Evolutionary conservation across 2,888 invertebrate species (phyloP).

Genomic region (Dimorphilus gyrociliatus): DNA sequence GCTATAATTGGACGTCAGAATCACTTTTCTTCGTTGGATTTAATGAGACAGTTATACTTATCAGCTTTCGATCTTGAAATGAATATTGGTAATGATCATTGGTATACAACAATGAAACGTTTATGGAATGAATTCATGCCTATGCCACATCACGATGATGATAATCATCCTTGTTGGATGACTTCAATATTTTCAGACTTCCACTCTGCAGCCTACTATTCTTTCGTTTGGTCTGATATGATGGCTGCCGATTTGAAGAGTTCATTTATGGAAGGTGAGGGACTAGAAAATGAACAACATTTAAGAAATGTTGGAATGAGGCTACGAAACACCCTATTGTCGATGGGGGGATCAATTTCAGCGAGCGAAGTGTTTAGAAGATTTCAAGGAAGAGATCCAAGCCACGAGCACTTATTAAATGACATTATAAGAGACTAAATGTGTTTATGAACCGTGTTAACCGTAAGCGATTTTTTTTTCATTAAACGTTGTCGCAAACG

Average conservation of each 20-base stretch:
- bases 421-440: too few relatives aligned
- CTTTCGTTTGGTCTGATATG: slow-evolving; percentile 57
- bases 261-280: too few relatives aligned
- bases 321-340: slow-evolving; percentile 65
- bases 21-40: slow-evolving; percentile 60
- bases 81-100: slow-evolving; percentile 57
- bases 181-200: slow-evolving; percentile 63
- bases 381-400: slow-evolving; percentile 80
- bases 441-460: too few relatives aligned
- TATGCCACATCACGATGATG: slow-evolving; percentile 56
- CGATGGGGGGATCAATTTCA: slow-evolving; percentile 62
- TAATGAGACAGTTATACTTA: slow-evolving; percentile 64
- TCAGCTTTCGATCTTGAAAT: slow-evolving; percentile 66
- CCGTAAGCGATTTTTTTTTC: too few relatives aligned
- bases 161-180: slow-evolving; percentile 71
- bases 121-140: slow-evolving; percentile 66
- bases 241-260: too few relatives aligned
- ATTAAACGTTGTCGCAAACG: too few relatives aligned
- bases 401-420: slow-evolving; percentile 57
- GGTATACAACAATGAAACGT: slow-evolving; percentile 59
- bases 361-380: slow-evolving; percentile 69
- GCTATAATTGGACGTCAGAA: slow-evolving; percentile 21
- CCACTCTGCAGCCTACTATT: slow-evolving; percentile 68
- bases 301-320: too few relatives aligned
- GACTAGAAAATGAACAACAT: too few relatives aligned